Base-by-base conservation (phyloP, 2,888 invertebrate genomes). In the Tenthredo mesomela region DNA sequence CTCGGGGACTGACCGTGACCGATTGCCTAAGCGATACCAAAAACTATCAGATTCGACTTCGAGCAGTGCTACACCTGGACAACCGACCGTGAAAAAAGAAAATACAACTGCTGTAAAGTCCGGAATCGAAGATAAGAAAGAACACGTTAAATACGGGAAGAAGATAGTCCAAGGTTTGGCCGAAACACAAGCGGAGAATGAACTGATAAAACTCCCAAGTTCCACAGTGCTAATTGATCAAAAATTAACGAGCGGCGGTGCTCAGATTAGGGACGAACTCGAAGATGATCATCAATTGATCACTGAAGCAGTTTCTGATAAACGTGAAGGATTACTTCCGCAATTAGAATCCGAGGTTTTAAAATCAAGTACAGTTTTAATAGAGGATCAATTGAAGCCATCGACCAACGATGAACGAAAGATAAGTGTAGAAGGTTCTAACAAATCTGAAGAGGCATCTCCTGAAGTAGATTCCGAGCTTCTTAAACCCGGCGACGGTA, bases 11-110 rank as follows among this genome's bases (percentile, higher is more conserved):
- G 82, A 82, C 67, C 82, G 18, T 18, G 29, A 40, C 47, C 40
- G 61, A 65, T 43, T 33, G 40, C 5, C 47, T 67, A 25, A 43
- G 29, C 67, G 29, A 70, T 15, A 67, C 12, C 47, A 50, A n/a
- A 58, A 50, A 47, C 70, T n/a, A 50, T 82, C 70, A 12, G 82
- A 82, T 29, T 82, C 82, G 21, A 47, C 4, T 80, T 58, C 82
- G 50, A 82, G 82, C 50, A 82, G 43, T 82, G 82, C 6, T 58
- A 43, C 40, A 12, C 58, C 82, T 5, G 82, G 61, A 9, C 67
- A 47, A 18, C 33, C 67, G n/a, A 40, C 9, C 5, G 5, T 12
- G 4, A 61, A 58, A 37, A 50, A 15, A 18, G 61, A 80, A 21
- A 33, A 40, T 29, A 12, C 29, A 21, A 40, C 61, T 21, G 37